Base-by-base conservation (phyloP, 2,888 invertebrate species). In the Oxytorus armatus region DNA sequence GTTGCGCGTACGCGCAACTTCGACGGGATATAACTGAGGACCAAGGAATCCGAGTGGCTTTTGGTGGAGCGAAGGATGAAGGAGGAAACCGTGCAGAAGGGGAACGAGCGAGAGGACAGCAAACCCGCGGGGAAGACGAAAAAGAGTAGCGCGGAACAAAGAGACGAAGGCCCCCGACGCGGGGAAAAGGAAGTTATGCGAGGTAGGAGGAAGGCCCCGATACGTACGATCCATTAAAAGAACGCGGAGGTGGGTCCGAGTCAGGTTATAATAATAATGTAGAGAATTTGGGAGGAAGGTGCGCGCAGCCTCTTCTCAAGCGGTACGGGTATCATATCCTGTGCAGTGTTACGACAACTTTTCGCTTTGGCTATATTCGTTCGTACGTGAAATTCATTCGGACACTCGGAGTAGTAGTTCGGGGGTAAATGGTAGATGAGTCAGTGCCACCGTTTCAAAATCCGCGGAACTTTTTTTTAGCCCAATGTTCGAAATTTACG, bases 31-130 rank as follows among this genome's bases (percentile, higher is more conserved):
- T 78, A 79, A 42, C n/a, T 82, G 82, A 81, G 66, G 39, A 63
- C 23, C 59, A 65, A 72, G 82, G 81, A 83, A 84, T 86, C 84
- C 82, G 83, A 72, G 72, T 74, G 69, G 79, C 70, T 83, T 83
- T 82, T 73, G 82, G 78, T n/a, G 11, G 82, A 63, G 81, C 73
- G 70, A 63, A 80, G 81, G 84, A 83, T 79, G 80, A 70, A 65
- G 51, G 53, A n/a, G 16, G 42, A 21, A 61, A 29, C 7, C 42
- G 39, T 7, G 21, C 36, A 33, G 39, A 16, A 44, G 8, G 23
- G 39, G 47, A 61, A 23, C 29, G 14, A 36, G 18, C 39, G 51
- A 29, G 49, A 61, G 65, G 70, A 66, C 10, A 51, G 55, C 4
- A 66, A 75, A 44, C 42, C 25, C 21, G 21, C 25, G 61, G 5